Conservation (phyloP, 1,140 invertebrate genomes). For the Drosophila sechellia region DNA sequence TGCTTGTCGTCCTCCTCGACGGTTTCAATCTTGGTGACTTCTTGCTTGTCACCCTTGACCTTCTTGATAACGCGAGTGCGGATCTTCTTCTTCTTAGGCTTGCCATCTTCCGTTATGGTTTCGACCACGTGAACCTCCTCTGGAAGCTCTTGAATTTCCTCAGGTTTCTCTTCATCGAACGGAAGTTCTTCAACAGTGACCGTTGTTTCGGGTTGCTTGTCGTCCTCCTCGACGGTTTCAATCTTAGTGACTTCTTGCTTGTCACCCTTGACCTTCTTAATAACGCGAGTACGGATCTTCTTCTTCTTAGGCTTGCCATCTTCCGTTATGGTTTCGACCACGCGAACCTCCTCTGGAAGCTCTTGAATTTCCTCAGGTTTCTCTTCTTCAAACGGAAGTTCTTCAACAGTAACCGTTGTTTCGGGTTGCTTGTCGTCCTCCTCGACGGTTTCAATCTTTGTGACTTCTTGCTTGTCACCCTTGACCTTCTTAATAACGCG, state of each 20-base stretch:
- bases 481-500: conserved; percentile 10
- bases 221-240: conserved; percentile 9
- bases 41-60: conserved; percentile 5
- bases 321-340: conserved; percentile 1
- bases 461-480: conserved; percentile 5
- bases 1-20: conserved; percentile 7
- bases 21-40: conserved; percentile 5
- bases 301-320: conserved; percentile 10
- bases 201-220: background rate
- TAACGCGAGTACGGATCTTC: conserved; percentile 3
- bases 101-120: background rate
- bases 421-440: conserved; percentile 1
- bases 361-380: background rate
- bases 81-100: conserved; percentile 11
- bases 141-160: conserved; percentile 2
- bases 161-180: background rate
- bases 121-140: conserved; percentile 1
- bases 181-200: background rate
- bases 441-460: conserved; percentile 1
- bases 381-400: background rate
- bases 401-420: background rate
- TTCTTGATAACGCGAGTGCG: conserved; percentile 1
- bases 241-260: conserved; percentile 3
- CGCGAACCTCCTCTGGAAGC: conserved; percentile 6
- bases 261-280: conserved; percentile 10